Evolutionary conservation across 2,797 vertebrate species (phyloP).

Genomic region (Cirrhinus molitorella): DNA sequence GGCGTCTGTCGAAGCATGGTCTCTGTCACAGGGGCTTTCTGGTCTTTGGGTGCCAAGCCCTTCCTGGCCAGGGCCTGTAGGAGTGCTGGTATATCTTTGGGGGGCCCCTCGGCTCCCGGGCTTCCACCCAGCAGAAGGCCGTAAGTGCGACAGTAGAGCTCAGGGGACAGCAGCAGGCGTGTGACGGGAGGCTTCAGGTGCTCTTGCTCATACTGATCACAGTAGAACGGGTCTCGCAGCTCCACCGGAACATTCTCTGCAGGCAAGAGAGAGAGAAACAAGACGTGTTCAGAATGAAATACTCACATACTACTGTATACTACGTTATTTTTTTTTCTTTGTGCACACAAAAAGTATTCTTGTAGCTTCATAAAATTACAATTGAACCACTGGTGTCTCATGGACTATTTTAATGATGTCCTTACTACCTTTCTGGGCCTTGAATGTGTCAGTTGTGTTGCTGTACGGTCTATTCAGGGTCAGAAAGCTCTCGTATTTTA

Average conservation of each 20-base stretch:
- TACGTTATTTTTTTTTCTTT: no score
- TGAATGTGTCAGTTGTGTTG: no score
- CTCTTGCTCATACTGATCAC: slow-evolving; percentile 95
- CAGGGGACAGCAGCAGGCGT: slow-evolving; percentile 86
- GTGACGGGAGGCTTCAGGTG: slow-evolving; percentile 93
- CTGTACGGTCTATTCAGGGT: no score
- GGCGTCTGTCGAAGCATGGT: slow-evolving; percentile 87
- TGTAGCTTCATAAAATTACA: no score
- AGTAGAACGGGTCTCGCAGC: slow-evolving; percentile 93
- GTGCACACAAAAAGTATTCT: no score
- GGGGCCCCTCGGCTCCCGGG: slow-evolving; percentile 66
- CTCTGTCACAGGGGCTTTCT: slow-evolving; percentile 80
- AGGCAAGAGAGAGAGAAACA: slow-evolving; percentile 36
- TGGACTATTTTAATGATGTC: no score
- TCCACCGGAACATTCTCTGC: slow-evolving; percentile 90
- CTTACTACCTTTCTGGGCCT: no score
- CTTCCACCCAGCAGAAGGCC: slow-evolving; percentile 73
- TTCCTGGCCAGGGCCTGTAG: slow-evolving; percentile 82
- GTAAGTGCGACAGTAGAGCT: slow-evolving; percentile 90
- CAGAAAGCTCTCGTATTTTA: no score
- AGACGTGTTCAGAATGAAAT: background rate
- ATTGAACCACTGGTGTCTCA: no score
- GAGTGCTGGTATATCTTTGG: slow-evolving; percentile 82
- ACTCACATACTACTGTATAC: background rate
- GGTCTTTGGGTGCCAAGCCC: slow-evolving; percentile 78